These are phyloP conservation scores for Crocuta crocuta DNA, from an alignment of 2,113 vertebrate species.

Conservation along the genomic window DNA sequence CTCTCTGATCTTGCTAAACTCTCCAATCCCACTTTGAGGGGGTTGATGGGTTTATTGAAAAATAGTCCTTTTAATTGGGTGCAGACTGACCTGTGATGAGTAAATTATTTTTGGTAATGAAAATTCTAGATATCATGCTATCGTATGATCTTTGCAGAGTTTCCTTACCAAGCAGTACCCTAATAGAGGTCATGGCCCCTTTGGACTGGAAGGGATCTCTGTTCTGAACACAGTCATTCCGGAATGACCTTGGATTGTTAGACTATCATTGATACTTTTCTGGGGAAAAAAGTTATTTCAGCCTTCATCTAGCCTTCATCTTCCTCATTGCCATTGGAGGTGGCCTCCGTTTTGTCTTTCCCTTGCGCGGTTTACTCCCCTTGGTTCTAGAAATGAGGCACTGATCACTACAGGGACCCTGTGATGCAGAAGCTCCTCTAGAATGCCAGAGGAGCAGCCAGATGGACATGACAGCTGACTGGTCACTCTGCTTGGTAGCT, in stretches of 20 bases:
- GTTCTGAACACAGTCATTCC: neutral
- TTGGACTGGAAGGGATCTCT: neutral
- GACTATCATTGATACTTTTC: neutral
- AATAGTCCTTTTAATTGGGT: neutral
- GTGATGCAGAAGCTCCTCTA: neutral
- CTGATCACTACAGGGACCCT: too few species aligned
- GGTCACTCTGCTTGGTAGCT: neutral
- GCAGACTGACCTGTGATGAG: neutral
- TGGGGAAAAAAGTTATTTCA: neutral
- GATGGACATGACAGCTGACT: rapidly evolving
- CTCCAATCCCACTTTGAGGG: neutral
- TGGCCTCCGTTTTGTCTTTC: neutral
- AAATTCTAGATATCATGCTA: neutral
- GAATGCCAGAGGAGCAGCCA: neutral
- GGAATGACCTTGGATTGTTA: neutral
- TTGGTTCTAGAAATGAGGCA: neutral
- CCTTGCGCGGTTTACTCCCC: neutral
- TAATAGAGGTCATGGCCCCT: neutral
- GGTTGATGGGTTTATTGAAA: neutral
- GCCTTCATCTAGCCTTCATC: neutral
- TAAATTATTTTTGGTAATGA: neutral
- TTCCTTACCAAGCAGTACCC: neutral
- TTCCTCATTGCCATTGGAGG: neutral
- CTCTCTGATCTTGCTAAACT: neutral
- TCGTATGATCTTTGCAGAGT: neutral